Conservation (phyloP, 2,797 vertebrate genomes). For the Spinibarbus caldwelli region DNA sequence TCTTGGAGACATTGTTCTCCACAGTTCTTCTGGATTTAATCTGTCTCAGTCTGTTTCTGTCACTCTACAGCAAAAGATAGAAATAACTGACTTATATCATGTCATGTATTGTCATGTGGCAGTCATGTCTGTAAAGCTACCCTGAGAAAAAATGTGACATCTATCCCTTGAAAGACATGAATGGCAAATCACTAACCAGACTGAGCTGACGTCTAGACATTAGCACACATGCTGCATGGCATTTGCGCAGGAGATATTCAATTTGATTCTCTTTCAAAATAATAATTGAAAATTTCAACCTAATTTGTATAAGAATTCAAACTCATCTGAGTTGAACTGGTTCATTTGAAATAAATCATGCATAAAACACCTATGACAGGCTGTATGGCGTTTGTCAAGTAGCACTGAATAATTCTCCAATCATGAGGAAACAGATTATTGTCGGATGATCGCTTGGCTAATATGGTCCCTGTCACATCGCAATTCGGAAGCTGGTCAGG, state of each 20-base stretch:
- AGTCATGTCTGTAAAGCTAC: too few relatives aligned
- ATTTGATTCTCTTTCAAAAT: background rate
- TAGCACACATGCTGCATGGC: background rate
- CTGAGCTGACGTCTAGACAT: background rate
- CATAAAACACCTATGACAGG: background rate
- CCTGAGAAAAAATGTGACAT: background rate
- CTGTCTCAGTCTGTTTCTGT: too few relatives aligned
- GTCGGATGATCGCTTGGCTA: background rate
- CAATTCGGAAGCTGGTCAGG: constrained; percentile 1
- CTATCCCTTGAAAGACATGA: background rate
- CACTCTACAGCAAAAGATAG: too few relatives aligned
- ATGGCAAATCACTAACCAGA: background rate
- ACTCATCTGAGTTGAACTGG: background rate
- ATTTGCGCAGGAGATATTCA: background rate
- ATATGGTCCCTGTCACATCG: background rate
- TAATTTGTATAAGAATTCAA: constrained; percentile 1
- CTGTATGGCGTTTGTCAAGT: background rate
- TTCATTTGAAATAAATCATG: constrained; percentile 8
- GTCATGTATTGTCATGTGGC: too few relatives aligned
- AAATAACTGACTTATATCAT: too few relatives aligned
- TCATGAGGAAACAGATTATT: constrained; percentile 2
- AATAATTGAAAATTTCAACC: background rate
- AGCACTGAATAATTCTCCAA: background rate
- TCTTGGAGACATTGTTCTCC: too few relatives aligned
- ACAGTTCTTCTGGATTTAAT: too few relatives aligned